Evolutionary conservation across 2,797 vertebrate genomes (phyloP).

Genomic region (Sparus aurata): DNA sequence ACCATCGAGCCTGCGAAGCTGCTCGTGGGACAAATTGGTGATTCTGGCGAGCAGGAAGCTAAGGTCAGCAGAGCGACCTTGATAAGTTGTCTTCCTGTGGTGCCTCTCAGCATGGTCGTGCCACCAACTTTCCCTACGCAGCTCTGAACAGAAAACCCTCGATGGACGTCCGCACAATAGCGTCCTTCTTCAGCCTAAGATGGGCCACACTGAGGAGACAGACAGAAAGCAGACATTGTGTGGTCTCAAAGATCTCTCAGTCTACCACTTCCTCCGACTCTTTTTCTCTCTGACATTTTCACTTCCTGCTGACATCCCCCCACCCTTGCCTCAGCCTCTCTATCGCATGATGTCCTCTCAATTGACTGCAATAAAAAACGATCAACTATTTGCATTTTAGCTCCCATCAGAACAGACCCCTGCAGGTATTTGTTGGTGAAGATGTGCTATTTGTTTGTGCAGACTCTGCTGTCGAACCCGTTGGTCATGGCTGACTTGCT

Average conservation of each 20-base stretch:
- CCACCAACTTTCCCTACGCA: constrained; percentile 66
- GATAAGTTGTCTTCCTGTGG: constrained; percentile 75
- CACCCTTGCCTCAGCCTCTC: constrained; percentile 34
- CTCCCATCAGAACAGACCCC: constrained; percentile 35
- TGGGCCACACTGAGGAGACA: constrained; percentile 52
- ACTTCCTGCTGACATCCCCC: constrained; percentile 70
- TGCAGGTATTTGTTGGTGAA: constrained; percentile 52
- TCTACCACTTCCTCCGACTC: constrained; percentile 66
- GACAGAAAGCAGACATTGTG: constrained; percentile 81
- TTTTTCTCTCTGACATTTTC: constrained; percentile 63
- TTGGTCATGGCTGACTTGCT: constrained; percentile 42
- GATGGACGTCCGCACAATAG: constrained; percentile 70
- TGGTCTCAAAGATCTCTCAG: constrained; percentile 76
- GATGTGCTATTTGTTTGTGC: constrained; percentile 41
- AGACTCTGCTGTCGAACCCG: constrained; percentile 29
- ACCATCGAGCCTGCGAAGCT: constrained; percentile 46
- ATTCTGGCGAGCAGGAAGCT: constrained; percentile 83
- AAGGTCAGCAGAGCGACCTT: constrained; percentile 79
- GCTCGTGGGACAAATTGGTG: constrained; percentile 68
- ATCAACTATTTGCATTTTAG: constrained; percentile 33
- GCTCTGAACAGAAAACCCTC: constrained; percentile 61
- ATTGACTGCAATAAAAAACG: constrained; percentile 24
- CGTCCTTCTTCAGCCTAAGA: constrained; percentile 67
- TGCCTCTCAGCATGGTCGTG: constrained; percentile 68
- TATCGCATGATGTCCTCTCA: constrained; percentile 32